Conservation (phyloP, 53 echinoderm and acorn worm genomes). For the Echinometra lucunter region DNA sequence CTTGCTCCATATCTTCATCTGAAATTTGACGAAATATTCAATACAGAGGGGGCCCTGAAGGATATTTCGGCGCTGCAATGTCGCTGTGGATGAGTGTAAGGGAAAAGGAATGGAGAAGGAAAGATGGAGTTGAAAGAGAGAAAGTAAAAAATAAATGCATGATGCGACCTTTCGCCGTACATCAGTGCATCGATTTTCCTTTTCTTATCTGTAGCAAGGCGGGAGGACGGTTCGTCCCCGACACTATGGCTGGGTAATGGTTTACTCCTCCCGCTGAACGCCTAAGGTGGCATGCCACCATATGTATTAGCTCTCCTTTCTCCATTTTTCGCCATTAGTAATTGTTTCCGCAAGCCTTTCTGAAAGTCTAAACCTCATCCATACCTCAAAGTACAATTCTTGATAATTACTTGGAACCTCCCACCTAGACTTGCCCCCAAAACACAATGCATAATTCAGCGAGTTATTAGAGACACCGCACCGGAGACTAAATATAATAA, state of each 20-base stretch:
- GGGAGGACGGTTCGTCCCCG: slow-evolving; percentile 29
- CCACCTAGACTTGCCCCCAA: slow-evolving; percentile 22
- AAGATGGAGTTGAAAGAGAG: neutral
- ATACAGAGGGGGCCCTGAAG: slow-evolving; percentile 51
- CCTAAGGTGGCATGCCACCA: slow-evolving; percentile 47
- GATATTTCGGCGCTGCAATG: slow-evolving; percentile 54
- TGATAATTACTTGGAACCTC: slow-evolving; percentile 52
- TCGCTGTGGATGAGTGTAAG: slow-evolving; percentile 6
- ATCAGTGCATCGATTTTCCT: slow-evolving; percentile 67
- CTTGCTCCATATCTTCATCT: slow-evolving; percentile 59
- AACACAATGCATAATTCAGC: slow-evolving; percentile 47
- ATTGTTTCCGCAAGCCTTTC: slow-evolving; percentile 62
- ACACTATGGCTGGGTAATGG: slow-evolving; percentile 46
- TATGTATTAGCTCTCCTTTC: slow-evolving; percentile 36
- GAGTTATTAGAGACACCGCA: slow-evolving; percentile 53
- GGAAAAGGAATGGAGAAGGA: neutral
- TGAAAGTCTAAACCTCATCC: slow-evolving; percentile 60
- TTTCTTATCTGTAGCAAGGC: slow-evolving; percentile 23
- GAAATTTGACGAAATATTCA: slow-evolving; percentile 73
- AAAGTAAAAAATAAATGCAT: slow-evolving; percentile 46
- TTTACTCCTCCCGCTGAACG: slow-evolving; percentile 41
- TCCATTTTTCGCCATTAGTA: slow-evolving; percentile 53
- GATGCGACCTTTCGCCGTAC: slow-evolving; percentile 46
- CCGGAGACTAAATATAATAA: slow-evolving; percentile 48
- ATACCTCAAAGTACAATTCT: slow-evolving; percentile 31